Conservation (phyloP, 2,888 invertebrate genomes). For the Elgonia sp. region DNA sequence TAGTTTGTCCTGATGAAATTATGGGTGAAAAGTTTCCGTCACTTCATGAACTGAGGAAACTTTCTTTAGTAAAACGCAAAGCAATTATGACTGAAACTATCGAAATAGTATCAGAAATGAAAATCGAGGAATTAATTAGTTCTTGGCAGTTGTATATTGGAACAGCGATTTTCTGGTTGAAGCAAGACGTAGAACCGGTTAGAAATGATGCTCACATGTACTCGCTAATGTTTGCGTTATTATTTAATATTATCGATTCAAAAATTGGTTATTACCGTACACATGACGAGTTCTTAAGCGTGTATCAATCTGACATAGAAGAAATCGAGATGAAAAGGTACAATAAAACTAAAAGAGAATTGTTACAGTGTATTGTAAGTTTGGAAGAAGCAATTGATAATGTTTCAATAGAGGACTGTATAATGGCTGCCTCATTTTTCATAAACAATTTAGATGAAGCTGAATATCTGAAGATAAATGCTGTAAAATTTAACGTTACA, state of each 20-base stretch:
- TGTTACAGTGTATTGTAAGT: not conserved
- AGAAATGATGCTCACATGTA: constrained; percentile 87
- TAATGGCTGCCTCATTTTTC: constrained; percentile 88
- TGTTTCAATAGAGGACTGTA: constrained; percentile 88
- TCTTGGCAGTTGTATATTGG: constrained; percentile 89
- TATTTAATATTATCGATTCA: constrained; percentile 88
- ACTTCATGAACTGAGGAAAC: constrained; percentile 70
- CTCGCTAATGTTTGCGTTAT: constrained; percentile 88
- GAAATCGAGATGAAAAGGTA: constrained; percentile 82
- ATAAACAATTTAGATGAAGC: constrained; percentile 89
- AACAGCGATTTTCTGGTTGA: constrained; percentile 89
- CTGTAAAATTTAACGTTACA: constrained; percentile 76
- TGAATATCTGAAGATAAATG: constrained; percentile 87
- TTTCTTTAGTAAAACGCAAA: constrained; percentile 80
- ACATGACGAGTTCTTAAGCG: not conserved
- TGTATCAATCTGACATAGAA: not conserved
- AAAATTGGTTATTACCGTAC: constrained; percentile 87
- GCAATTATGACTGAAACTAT: constrained; percentile 88
- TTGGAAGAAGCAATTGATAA: constrained; percentile 62
- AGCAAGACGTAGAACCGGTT: constrained; percentile 86
- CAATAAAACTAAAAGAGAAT: constrained; percentile 56
- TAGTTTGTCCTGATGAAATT: not conserved
- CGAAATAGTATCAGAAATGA: constrained; percentile 83
- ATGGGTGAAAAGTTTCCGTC: not conserved
- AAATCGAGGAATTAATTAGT: constrained; percentile 87